These are phyloP conservation scores for Fregata magnificens DNA, from an alignment of 2,113 vertebrate species.

Conservation along the genomic window DNA sequence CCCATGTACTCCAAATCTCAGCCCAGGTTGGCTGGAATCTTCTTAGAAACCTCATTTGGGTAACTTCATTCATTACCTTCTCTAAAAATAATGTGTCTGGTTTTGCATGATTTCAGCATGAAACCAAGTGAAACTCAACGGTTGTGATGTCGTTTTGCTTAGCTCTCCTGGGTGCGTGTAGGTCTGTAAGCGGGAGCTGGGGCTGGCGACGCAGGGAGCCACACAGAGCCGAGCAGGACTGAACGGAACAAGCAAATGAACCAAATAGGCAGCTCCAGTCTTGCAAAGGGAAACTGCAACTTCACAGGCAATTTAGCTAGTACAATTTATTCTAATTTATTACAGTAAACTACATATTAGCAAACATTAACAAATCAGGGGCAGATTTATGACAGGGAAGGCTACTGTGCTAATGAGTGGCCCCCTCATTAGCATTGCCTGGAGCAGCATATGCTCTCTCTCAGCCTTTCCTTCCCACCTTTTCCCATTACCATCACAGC, in stretches of 20 bases:
- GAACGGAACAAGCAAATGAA: not conserved
- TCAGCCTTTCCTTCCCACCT: not conserved
- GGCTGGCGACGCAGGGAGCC: accelerated
- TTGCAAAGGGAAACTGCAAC: not conserved
- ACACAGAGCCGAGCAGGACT: not conserved
- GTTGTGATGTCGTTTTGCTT: not conserved
- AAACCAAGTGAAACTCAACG: not conserved
- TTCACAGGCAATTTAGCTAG: constrained; percentile 29
- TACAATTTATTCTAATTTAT: constrained; percentile 43
- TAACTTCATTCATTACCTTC: not conserved
- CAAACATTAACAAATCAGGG: constrained; percentile 35
- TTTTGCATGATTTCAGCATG: not conserved
- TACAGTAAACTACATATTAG: constrained; percentile 41
- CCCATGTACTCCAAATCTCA: not conserved
- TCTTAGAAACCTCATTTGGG: not conserved
- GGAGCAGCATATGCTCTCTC: not conserved
- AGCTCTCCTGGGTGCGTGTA: not conserved
- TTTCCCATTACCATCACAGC: not conserved
- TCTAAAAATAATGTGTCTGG: not conserved
- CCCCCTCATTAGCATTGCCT: constrained; percentile 15
- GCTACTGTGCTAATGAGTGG: constrained; percentile 33
- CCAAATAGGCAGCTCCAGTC: not conserved
- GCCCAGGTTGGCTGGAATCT: not conserved
- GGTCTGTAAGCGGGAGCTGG: not conserved
- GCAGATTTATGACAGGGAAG: constrained; percentile 38